Evolutionary conservation across 2,797 vertebrate genomes (phyloP), one percentile per base, ranked within the genome.

Genomic region (Neopelma chrysocephalum): DNA sequence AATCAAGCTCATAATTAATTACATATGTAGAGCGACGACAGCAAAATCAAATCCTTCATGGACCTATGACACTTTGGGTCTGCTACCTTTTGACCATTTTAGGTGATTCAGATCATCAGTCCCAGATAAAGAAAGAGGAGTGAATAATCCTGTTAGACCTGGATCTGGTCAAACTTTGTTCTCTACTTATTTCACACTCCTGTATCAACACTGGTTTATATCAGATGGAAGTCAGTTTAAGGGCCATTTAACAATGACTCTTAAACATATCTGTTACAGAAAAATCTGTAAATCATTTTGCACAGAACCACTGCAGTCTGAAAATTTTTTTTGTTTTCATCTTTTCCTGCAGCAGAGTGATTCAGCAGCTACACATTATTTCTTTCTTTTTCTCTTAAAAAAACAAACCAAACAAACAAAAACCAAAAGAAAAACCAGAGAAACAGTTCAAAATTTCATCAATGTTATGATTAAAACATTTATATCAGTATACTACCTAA

Each of bases 141-240:
- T 29, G 20, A 61, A 88, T n/a, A 80, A 85, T 64, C 36, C 61
- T 42, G 71, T 69, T 53, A 86, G 58, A 68, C 27, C 42, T 51
- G 76, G 19, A 89, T 79, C 9, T 0, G 0, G 47, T 21, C 66
- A 91, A 65, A 78, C 42, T 83, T 75, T 71, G 13, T 71, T 51
- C 43, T 58, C 9, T 29, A 38, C 27, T 84, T 65, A 19, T 32
- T 65, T 69, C 50, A 78, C 5, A 54, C 13, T 17, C 23, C 64
- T 51, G 48, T 32, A 82, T 19, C 56, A 73, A 34, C 45, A 23
- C 48, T 57, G 32, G 45, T 34, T 80, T n/a, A 25, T 29, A 78
- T 61, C 72, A 86, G 40, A 69, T 32, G 29, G 31, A 83, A 90
- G 57, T 57, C 87, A 69, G 61, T 64, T 90, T 62, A 83, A 84